Evolutionary conservation across 2,888 invertebrate species (phyloP), one percentile per base, ranked within the genome.

Genomic region (Aspidiotus destructor): DNA sequence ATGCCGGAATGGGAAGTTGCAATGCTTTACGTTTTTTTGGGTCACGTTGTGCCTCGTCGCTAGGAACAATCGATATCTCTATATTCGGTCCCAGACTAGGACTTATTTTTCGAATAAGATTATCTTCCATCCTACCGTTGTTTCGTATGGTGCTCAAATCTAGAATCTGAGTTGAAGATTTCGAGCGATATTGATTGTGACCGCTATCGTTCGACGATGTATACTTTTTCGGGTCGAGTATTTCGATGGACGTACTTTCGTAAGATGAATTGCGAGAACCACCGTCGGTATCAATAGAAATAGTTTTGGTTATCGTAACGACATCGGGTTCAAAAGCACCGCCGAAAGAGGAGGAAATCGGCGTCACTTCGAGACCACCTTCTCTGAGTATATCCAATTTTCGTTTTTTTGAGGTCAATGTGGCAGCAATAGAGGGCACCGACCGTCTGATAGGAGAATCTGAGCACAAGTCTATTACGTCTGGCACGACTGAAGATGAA

Each of bases 311-410:
- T 16, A 64, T 54, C 8, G 64, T 55, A 11, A 41, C 55, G 6
- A 57, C 48, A 10, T 41, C 44, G n/a, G 28, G 15, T 13, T 48
- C 60, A 15, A 57, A 54, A 10, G 44, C 11, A 15, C 68, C 62
- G 11, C 15, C 41, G 15, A 17, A 13, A 40, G 54, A 60, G 11
- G 69, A 63, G 41, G 79, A 76, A 0, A 88, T 82, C 0, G 88
- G 84, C 0, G 88, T 88, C 1, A 88, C 88, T 75, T 88, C 88
- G 6, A 88, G 77, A 0, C 88, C 88, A 13, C 87, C 83, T 74
- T 88, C 86, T 70, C 86, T 85, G 53, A 89, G 79, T 57, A 88
- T 87, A 72, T 88, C 88, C 8, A 88, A 16, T 60, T 67, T 67
- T 11, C 67, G 67, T 42, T 67, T 67, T 13, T 44, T 57, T 0